These are phyloP conservation scores for Trissolcus brochymenae DNA, from an alignment of 2,888 invertebrate species.

Conservation along the genomic window DNA sequence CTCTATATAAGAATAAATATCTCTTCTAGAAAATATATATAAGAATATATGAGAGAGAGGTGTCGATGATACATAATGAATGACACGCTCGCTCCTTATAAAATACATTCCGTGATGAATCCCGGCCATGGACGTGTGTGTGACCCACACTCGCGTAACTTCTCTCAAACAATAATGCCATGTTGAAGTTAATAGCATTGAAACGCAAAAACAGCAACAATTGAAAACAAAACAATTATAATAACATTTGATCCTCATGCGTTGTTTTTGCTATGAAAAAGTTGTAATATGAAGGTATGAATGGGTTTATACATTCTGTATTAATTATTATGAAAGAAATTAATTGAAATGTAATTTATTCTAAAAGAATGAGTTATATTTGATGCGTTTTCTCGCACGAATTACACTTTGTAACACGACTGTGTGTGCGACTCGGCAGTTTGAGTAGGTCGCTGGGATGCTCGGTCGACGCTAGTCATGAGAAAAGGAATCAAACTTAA, in stretches of 20 bases:
- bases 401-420: constrained; percentile 50
- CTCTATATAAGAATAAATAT: too few relatives aligned
- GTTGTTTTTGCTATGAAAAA: too few relatives aligned
- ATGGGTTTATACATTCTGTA: too few relatives aligned
- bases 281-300: too few relatives aligned
- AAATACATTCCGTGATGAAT: constrained; percentile 63
- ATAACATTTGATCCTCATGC: background rate
- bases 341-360: too few relatives aligned
- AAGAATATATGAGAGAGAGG: too few relatives aligned
- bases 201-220: constrained; percentile 25
- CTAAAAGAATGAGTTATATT: too few relatives aligned
- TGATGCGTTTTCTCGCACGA: constrained; percentile 45
- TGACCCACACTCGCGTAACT: constrained; percentile 61
- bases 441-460: constrained; percentile 66
- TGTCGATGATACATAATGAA: constrained; percentile 45
- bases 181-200: constrained; percentile 49
- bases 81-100: constrained; percentile 43
- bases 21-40: too few relatives aligned
- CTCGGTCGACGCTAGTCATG: constrained; percentile 59
- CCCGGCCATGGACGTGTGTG: constrained; percentile 69
- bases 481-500: constrained; percentile 39
- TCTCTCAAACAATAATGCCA: constrained; percentile 44
- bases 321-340: too few relatives aligned
- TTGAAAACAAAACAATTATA: constrained; percentile 21
- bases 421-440: constrained; percentile 42